Conservation (phyloP, 2,888 invertebrate genomes). For the Sepiola atlantica region DNA sequence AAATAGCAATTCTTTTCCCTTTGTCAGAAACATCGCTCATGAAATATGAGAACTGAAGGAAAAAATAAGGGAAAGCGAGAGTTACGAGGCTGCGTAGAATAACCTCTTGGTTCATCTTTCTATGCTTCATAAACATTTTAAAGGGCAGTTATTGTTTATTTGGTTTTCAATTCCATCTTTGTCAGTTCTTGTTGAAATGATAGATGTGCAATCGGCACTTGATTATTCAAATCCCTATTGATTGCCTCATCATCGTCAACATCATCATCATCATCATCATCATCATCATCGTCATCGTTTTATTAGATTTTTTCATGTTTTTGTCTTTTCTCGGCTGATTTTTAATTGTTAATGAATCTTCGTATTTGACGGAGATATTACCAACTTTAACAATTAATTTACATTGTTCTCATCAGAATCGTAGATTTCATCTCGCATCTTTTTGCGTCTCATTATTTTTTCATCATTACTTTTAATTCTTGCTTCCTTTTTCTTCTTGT, state of each 20-base stretch:
- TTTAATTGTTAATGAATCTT: conserved; percentile 1
- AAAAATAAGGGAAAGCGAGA: too few relatives aligned
- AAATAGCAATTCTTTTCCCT: too few relatives aligned
- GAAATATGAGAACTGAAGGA: too few relatives aligned
- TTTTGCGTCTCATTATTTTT: not conserved
- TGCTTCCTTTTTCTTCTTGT: not conserved
- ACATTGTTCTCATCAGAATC: not conserved
- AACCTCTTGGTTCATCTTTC: too few relatives aligned
- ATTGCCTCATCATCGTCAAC: not conserved
- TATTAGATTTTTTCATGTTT: not conserved
- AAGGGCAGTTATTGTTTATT: not conserved
- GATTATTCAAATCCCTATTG: conserved; percentile 8
- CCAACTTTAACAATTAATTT: not conserved
- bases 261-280: not conserved
- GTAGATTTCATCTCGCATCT: not conserved
- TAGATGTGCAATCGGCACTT: not conserved
- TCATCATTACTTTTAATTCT: not conserved
- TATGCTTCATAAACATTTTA: not conserved
- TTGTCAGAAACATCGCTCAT: too few relatives aligned
- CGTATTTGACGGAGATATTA: conserved; percentile 3
- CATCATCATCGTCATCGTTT: not conserved
- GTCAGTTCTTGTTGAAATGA: not conserved
- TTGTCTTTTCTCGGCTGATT: not conserved
- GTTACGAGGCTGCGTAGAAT: too few relatives aligned
- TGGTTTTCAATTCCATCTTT: not conserved